Base-by-base conservation (phyloP, 2,113 vertebrate species). In the Austrofundulus limnaeus region DNA sequence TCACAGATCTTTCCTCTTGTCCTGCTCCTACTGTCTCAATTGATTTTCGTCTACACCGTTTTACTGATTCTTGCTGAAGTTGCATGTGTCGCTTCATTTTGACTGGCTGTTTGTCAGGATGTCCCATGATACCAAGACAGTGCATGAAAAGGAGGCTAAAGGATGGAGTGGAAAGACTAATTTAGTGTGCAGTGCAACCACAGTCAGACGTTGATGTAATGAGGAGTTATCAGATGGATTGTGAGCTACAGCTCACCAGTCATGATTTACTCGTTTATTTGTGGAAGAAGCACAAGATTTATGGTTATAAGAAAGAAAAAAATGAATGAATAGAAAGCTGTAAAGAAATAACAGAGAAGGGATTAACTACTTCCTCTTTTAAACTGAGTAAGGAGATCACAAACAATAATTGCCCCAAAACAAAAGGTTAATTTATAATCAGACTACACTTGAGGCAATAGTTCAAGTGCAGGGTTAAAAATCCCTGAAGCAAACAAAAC, bases 11-110 rank as follows among this genome's bases (percentile, higher is more conserved):
- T 54, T 54, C 59, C 57, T 63, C 51, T 41, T 24, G 43, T 73
- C 80, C 69, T 42, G 14, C 66, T 69, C 76, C 61, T 63, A 63
- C 57, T 56, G 72, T 82, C 78, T 70, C 52, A 38, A 60, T 62
- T 63, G 66, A 84, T 86, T 88, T 83, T 41, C 53, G 31, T 78
- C 80, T 66, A 61, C 72, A 72, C 50, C 69, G 73, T 84, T 80
- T 81, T 51, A 55, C 67, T 61, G 65, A 59, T 64, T 72, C 53
- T 46, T 9, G 4, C 67, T 69, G 56, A 80, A 77, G 64, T 62
- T 21, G 3, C 73, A 42, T 24, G 55, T 77, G 83, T 84, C 85
- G 72, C 69, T 79, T 77, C 74, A 64, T 71, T 77, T 69, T 72
- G 52, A 34, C 58, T 43, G 72, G 72, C 64, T 74, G 58, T 73